phyloP scores from a whole-genome alignment of 1,140 invertebrate species.

The Drosophila funebris region DNA sequence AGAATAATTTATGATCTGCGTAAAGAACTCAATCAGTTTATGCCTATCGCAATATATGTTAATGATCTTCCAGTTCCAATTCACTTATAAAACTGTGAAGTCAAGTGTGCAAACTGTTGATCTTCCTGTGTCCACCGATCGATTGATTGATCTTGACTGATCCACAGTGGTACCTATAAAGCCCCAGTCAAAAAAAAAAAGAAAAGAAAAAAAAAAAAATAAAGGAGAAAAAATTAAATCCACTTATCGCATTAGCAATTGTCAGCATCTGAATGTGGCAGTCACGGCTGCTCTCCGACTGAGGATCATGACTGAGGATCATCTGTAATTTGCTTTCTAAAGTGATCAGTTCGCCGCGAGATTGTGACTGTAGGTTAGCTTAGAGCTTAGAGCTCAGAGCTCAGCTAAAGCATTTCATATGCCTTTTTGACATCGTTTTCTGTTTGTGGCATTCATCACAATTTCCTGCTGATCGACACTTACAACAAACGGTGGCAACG shows the following conservation, averaged over 20 bases:
- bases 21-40: slow-evolving; percentile 5
- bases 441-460: slow-evolving; percentile 49
- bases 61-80: slow-evolving; percentile 25
- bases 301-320: slow-evolving; percentile 69
- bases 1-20: too few relatives aligned
- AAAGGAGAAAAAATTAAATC: slow-evolving; percentile 35
- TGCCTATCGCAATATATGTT: slow-evolving; percentile 30
- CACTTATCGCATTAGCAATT: slow-evolving; percentile 59
- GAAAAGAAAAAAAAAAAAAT: slow-evolving; percentile 4
- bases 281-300: slow-evolving; percentile 32
- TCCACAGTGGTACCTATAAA: slow-evolving; percentile 26
- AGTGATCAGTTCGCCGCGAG: slow-evolving; percentile 43
- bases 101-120: slow-evolving; percentile 57
- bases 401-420: slow-evolving; percentile 34
- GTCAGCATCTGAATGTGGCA: slow-evolving; percentile 60
- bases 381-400: neutral
- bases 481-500: slow-evolving; percentile 44
- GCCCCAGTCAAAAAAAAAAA: neutral
- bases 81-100: slow-evolving; percentile 40
- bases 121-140: slow-evolving; percentile 20
- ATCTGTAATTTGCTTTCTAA: slow-evolving; percentile 76
- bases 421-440: slow-evolving; percentile 45
- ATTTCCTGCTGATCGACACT: slow-evolving; percentile 67
- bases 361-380: neutral
- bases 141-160: slow-evolving; percentile 69